Conservation (phyloP, 2,113 vertebrate genomes). For the Cyprinus carpio region DNA sequence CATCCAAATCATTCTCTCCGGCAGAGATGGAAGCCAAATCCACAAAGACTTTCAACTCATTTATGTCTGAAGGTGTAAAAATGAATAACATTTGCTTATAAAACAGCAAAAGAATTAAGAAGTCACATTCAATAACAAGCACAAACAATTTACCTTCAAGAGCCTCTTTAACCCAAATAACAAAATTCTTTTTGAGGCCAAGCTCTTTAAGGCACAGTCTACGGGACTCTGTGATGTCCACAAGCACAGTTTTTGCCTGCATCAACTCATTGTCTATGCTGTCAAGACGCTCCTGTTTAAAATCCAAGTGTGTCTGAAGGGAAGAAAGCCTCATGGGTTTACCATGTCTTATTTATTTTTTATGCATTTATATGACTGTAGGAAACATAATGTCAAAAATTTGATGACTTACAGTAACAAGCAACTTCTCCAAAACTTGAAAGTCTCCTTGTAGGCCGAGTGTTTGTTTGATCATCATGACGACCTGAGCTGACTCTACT, state of each 20-base stretch:
- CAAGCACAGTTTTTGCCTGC: slow-evolving; percentile 75
- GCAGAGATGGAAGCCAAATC: slow-evolving; percentile 97
- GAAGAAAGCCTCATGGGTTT: not conserved
- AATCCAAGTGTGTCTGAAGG: slow-evolving; percentile 71
- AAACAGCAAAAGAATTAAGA: not conserved
- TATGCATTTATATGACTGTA: not conserved
- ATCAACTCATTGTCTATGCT: slow-evolving; percentile 82
- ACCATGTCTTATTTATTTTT: not conserved
- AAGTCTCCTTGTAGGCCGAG: slow-evolving; percentile 86
- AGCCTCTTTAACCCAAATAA: slow-evolving; percentile 86
- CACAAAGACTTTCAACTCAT: slow-evolving; percentile 94
- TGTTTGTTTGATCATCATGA: slow-evolving; percentile 75
- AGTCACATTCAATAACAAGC: not conserved
- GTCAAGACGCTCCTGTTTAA: slow-evolving; percentile 75
- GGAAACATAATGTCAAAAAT: not conserved
- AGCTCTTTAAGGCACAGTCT: slow-evolving; percentile 80
- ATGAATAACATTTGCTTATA: not conserved
- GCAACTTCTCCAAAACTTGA: slow-evolving; percentile 74
- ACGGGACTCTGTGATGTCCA: slow-evolving; percentile 77
- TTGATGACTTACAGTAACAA: slow-evolving; percentile 77
- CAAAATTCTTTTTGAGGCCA: slow-evolving; percentile 74
- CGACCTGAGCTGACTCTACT: slow-evolving; percentile 78
- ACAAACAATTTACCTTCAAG: slow-evolving; percentile 78
- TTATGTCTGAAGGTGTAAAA: slow-evolving; percentile 76
- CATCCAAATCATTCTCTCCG: slow-evolving; percentile 95